These are phyloP conservation scores for Lasioglossum marginatum DNA, from an alignment of 2,888 invertebrate species.

Conservation along the genomic window DNA sequence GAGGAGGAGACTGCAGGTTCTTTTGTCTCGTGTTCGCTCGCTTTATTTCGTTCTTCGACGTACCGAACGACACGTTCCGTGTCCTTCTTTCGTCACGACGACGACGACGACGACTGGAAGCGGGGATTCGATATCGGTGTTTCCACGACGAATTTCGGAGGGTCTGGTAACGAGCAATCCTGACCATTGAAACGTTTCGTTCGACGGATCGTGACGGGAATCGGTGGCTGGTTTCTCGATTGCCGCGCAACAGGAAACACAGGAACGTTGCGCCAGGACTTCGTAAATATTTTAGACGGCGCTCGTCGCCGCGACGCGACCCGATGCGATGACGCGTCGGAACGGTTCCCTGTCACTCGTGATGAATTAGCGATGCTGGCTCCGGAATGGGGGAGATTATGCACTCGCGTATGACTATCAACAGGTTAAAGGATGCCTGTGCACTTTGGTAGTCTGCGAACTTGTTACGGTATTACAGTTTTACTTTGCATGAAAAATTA, in stretches of 20 bases:
- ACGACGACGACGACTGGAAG: background rate
- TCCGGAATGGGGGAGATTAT: slow-evolving; percentile 1
- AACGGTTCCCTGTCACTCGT: background rate
- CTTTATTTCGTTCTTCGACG: background rate
- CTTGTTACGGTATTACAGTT: background rate
- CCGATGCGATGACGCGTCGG: background rate
- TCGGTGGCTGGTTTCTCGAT: slow-evolving; percentile 36
- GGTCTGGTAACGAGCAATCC: slow-evolving; percentile 51
- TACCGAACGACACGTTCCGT: slow-evolving; percentile 7
- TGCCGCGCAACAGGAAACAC: slow-evolving; percentile 36
- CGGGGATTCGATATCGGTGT: slow-evolving; percentile 5
- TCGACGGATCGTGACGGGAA: slow-evolving; percentile 55
- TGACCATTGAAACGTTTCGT: slow-evolving; percentile 25
- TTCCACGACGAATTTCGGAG: slow-evolving; percentile 35
- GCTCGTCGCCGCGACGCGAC: background rate
- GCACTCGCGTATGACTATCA: slow-evolving; percentile 14
- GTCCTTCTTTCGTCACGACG: background rate
- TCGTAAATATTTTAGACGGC: slow-evolving; percentile 45
- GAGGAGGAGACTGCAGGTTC: background rate
- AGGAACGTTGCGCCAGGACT: background rate
- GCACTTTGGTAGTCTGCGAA: background rate
- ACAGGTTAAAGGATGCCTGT: slow-evolving; percentile 38
- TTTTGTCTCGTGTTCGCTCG: background rate
- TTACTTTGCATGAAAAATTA: background rate
- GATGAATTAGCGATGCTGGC: slow-evolving; percentile 35